phyloP scores from a whole-genome alignment of 1,140 invertebrate genomes.

The Meloidogyne exigua region DNA sequence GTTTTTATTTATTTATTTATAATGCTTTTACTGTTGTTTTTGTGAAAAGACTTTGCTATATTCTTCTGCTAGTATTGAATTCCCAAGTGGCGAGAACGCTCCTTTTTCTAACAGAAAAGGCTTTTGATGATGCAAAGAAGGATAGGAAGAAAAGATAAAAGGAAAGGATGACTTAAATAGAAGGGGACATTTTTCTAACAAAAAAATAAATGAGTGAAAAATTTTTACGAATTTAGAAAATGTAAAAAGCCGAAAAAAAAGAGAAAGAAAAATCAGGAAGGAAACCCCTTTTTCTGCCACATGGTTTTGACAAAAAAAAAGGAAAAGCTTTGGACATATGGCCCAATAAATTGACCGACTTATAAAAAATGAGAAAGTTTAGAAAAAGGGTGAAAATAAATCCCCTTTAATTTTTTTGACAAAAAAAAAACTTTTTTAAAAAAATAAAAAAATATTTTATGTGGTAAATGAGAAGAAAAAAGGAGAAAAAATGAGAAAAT shows the following conservation, averaged over 20 bases:
- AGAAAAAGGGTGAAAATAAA: neutral
- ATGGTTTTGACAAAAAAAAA: neutral
- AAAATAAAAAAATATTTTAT: too few relatives aligned
- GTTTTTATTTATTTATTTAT: too few relatives aligned
- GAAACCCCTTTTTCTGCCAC: neutral
- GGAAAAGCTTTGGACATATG: neutral
- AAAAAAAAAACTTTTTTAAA: too few relatives aligned
- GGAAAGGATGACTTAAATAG: neutral
- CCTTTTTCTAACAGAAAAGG: neutral
- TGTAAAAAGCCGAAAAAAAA: neutral
- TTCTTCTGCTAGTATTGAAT: neutral
- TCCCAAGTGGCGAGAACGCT: conserved; percentile 3
- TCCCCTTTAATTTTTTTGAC: too few relatives aligned
- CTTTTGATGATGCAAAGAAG: neutral
- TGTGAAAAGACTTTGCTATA: neutral
- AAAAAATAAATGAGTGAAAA: neutral
- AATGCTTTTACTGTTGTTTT: neutral
- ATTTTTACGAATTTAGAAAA: neutral
- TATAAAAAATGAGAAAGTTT: neutral
- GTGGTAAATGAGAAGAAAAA: too few relatives aligned
- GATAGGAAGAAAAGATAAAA: neutral
- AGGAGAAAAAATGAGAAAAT: too few relatives aligned
- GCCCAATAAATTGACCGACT: neutral
- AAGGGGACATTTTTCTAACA: neutral
- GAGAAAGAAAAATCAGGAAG: neutral